Percentiles rank a stretch among this genome's conserved stretches.
Evolutionary conservation across 2,113 vertebrate species (phyloP).

Genomic region (Thymallus thymallus): DNA sequence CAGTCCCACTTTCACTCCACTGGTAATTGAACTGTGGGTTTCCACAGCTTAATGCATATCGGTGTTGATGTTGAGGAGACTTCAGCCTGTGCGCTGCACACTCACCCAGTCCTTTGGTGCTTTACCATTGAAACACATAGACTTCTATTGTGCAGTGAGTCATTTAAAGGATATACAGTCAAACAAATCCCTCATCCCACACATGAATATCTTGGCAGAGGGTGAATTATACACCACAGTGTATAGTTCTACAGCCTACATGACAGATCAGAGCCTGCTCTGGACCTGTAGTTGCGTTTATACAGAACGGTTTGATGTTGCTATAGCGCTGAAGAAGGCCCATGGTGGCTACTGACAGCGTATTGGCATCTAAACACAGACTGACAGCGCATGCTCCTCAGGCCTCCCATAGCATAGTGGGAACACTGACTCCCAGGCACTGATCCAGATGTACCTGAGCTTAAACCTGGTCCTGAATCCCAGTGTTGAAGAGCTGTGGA

Average conservation of each 20-base stretch:
- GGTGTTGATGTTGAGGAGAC: slow-evolving; percentile 35
- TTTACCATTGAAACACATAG: slow-evolving; percentile 27
- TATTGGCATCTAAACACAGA: slow-evolving; percentile 30
- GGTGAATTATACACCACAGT: slow-evolving; percentile 5
- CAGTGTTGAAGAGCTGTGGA: slow-evolving; percentile 30
- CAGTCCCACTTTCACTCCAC: not conserved
- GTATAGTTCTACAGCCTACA: slow-evolving; percentile 23
- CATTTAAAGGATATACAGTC: slow-evolving; percentile 1
- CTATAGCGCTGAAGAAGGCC: not conserved
- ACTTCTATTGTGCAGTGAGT: slow-evolving; percentile 1
- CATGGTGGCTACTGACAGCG: slow-evolving; percentile 26
- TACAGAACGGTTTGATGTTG: slow-evolving; percentile 24
- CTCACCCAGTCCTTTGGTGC: slow-evolving; percentile 38
- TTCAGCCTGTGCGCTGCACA: slow-evolving; percentile 19
- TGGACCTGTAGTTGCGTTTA: slow-evolving; percentile 6
- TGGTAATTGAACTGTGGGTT: slow-evolving; percentile 38
- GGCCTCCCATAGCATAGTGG: not conserved
- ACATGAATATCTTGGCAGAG: slow-evolving; percentile 9
- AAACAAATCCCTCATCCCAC: slow-evolving; percentile 1
- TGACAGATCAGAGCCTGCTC: not conserved
- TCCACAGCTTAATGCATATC: slow-evolving; percentile 38
- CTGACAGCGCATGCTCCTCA: slow-evolving; percentile 24
- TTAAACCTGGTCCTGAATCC: slow-evolving; percentile 16
- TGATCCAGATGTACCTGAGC: slow-evolving; percentile 24
- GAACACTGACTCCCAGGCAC: not conserved